Evolutionary conservation across 2,797 vertebrate species (phyloP).

Genomic region (Morelia viridis): DNA sequence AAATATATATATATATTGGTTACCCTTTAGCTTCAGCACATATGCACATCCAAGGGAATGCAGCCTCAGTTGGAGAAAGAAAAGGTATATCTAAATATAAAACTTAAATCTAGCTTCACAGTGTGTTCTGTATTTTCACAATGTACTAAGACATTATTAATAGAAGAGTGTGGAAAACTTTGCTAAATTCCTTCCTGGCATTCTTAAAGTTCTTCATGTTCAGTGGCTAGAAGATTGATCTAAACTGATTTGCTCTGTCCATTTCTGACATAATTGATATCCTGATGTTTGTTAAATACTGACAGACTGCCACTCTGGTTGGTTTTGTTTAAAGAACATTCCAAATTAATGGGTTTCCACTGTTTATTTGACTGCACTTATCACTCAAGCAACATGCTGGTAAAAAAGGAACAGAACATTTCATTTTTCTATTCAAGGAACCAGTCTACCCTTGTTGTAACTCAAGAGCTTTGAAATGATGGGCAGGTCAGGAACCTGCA

Average conservation of each 20-base stretch:
- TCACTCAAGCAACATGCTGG: conserved; percentile 9
- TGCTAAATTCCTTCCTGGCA: not conserved
- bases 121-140: not conserved
- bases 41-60: not conserved
- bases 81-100: not conserved
- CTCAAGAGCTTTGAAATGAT: not conserved
- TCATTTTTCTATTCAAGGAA: not conserved
- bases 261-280: conserved; percentile 19
- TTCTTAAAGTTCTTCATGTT: not conserved
- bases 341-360: not conserved
- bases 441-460: not conserved
- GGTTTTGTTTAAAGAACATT: conserved; percentile 1
- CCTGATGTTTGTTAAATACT: conserved; percentile 11
- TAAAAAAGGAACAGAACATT: not conserved
- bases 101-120: not conserved
- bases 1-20: not conserved
- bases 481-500: not conserved
- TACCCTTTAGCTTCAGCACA: not conserved
- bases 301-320: not conserved
- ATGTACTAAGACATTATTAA: not conserved
- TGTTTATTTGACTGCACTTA: not conserved
- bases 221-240: not conserved
- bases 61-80: not conserved
- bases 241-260: not conserved
- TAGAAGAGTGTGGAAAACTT: not conserved